Conservation (phyloP, 2,113 vertebrate species). For the Junco hyemalis region DNA sequence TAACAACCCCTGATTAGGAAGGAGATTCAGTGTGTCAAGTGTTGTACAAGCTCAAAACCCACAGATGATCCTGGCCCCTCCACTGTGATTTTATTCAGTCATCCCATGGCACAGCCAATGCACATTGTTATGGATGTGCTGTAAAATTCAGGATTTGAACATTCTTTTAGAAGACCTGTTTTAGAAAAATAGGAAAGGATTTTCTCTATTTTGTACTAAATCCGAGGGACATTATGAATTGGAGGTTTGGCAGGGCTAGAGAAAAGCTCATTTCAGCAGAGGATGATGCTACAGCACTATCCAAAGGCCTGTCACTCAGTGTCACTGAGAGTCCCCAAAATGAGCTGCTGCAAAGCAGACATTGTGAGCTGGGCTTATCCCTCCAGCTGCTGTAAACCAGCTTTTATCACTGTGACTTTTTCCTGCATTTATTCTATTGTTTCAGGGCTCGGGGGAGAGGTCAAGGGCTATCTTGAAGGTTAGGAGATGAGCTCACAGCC, state of each 20-base stretch:
- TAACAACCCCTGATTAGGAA: background rate
- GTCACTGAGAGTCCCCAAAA: background rate
- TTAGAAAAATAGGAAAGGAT: background rate
- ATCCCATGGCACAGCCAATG: background rate
- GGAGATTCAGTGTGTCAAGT: background rate
- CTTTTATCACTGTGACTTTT: background rate
- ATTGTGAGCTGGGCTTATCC: background rate
- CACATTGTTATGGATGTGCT: accelerated
- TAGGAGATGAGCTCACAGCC: slow-evolving; percentile 5
- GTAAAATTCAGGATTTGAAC: background rate
- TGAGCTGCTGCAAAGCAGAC: background rate
- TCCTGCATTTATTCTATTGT: background rate
- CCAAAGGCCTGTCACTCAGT: background rate
- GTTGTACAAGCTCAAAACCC: background rate
- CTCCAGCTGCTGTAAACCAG: background rate
- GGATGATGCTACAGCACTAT: background rate
- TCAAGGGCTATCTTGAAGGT: slow-evolving; percentile 33
- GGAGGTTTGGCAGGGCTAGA: background rate
- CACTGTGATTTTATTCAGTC: background rate
- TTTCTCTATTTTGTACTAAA: background rate
- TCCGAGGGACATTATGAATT: background rate
- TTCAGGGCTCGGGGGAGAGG: background rate
- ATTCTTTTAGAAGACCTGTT: background rate
- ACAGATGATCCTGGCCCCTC: background rate
- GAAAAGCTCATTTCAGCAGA: background rate